Conservation (phyloP, 2,113 vertebrate species). For the Clupea harengus region DNA sequence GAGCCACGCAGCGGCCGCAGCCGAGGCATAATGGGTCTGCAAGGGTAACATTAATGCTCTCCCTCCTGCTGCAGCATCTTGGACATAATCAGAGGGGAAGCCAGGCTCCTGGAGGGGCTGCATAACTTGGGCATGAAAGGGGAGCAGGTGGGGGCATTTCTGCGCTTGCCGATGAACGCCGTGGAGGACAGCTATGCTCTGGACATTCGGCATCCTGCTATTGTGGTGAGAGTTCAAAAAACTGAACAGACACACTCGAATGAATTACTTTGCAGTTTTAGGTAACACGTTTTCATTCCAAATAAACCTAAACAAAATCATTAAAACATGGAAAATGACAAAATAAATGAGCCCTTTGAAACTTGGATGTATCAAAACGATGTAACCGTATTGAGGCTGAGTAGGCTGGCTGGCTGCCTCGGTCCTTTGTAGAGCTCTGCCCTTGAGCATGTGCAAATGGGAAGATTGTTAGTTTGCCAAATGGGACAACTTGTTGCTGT, state of each 20-base stretch:
- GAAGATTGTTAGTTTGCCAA: not conserved
- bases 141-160: conserved; percentile 75
- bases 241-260: not conserved
- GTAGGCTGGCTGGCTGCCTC: not conserved
- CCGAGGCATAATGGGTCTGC: not conserved
- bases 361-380: not conserved
- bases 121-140: conserved; percentile 82
- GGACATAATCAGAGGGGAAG: conserved; percentile 83
- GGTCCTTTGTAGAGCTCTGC: not conserved
- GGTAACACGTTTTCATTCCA: not conserved
- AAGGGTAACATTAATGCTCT: not conserved
- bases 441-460: not conserved
- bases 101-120: conserved; percentile 84
- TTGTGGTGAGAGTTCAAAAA: conserved; percentile 76
- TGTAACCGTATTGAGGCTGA: too few relatives aligned
- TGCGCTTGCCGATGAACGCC: conserved; percentile 74
- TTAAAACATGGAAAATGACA: not conserved
- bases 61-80: conserved; percentile 65
- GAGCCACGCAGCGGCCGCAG: not conserved
- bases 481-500: not conserved
- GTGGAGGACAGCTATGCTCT: conserved; percentile 77
- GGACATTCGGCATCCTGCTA: conserved; percentile 86
- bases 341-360: not conserved
- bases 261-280: not conserved
- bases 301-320: not conserved